These are phyloP conservation scores for Cinara cedri DNA, from an alignment of 2,888 invertebrate genomes.

Conservation along the genomic window DNA sequence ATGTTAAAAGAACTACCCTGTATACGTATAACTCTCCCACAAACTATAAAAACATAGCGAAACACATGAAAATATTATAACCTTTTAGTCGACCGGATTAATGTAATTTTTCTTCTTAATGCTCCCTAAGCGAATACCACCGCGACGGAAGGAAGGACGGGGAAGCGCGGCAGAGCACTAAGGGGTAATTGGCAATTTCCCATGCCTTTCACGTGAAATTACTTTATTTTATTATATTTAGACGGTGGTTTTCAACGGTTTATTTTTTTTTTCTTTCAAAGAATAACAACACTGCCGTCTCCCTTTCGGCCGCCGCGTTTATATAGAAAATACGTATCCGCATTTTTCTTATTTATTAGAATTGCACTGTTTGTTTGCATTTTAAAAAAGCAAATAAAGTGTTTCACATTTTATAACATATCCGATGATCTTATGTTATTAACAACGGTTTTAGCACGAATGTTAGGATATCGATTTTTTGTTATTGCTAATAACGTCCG, in stretches of 20 bases:
- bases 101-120: conserved; percentile 17
- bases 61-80: background rate
- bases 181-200: conserved; percentile 7
- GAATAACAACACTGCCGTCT: no score
- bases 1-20: no score
- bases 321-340: background rate
- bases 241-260: background rate
- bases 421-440: no score
- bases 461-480: no score
- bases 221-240: conserved; percentile 1
- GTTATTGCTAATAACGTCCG: no score
- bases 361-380: background rate
- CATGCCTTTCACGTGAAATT: background rate
- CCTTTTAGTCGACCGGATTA: conserved; percentile 16
- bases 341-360: no score
- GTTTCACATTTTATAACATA: background rate
- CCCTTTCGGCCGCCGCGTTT: no score
- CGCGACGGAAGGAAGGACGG: no score
- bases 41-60: background rate
- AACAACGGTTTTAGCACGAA: no score
- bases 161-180: background rate
- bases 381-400: background rate
- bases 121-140: no score
- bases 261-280: no score
- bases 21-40: no score